phyloP scores from a whole-genome alignment of 1,140 invertebrate genomes.

The Cepaea nemoralis region DNA sequence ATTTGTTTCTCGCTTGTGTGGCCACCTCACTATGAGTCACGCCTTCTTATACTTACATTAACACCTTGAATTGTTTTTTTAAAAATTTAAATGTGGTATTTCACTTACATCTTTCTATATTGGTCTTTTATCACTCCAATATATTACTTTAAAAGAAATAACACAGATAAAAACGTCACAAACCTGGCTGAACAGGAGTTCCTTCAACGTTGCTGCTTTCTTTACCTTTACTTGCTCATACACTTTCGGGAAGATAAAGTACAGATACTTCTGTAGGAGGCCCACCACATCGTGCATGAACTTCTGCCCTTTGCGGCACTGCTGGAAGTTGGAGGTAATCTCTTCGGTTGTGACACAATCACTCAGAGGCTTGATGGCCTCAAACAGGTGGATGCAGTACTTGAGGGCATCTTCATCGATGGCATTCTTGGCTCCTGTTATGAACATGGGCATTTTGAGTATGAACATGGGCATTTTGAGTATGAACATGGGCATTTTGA shows the following conservation, averaged over 20 bases:
- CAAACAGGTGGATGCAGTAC: slow-evolving; percentile 53
- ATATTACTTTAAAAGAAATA: too few relatives aligned
- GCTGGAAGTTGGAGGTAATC: slow-evolving; percentile 54
- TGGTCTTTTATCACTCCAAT: too few relatives aligned
- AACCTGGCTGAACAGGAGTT: slow-evolving; percentile 60
- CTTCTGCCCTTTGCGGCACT: slow-evolving; percentile 55
- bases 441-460: too few relatives aligned
- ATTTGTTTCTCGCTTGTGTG: too few relatives aligned
- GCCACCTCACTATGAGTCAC: too few relatives aligned
- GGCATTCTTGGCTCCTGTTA: not conserved
- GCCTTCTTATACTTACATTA: too few relatives aligned
- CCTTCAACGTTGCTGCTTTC: slow-evolving; percentile 47
- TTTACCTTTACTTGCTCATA: slow-evolving; percentile 49
- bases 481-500: too few relatives aligned
- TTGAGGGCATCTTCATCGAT: slow-evolving; percentile 43
- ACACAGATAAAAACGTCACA: slow-evolving; percentile 20
- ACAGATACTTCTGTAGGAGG: slow-evolving; percentile 58
- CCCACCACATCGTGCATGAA: slow-evolving; percentile 60
- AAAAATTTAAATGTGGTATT: too few relatives aligned
- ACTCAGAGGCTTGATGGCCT: slow-evolving; percentile 52
- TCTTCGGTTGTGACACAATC: slow-evolving; percentile 47
- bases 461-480: too few relatives aligned
- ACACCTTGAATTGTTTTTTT: too few relatives aligned
- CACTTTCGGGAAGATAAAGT: slow-evolving; percentile 47
- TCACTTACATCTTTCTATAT: too few relatives aligned